phyloP scores from a whole-genome alignment of 2,888 invertebrate genomes.

The Tupiocoris notatus region DNA sequence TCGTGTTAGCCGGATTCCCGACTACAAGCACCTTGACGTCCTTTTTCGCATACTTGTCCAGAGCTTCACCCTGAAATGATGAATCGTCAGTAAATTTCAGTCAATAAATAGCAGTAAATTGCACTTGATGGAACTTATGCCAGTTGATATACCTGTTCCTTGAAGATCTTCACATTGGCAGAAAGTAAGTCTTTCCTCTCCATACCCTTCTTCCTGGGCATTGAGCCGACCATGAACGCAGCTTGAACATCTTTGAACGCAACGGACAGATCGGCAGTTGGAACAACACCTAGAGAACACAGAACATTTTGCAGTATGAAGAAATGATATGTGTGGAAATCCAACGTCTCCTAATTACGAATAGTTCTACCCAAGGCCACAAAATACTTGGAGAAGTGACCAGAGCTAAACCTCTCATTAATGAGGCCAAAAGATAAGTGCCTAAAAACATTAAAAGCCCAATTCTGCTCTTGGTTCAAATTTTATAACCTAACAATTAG shows the following conservation, averaged over 20 bases:
- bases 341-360: no score
- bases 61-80: slow-evolving; percentile 75
- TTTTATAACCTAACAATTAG: no score
- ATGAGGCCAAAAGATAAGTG: no score
- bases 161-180: slow-evolving; percentile 98
- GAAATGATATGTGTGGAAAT: no score
- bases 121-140: no score
- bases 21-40: slow-evolving; percentile 94
- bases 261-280: slow-evolving; percentile 81
- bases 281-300: slow-evolving; percentile 64
- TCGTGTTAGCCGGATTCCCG: slow-evolving; percentile 99
- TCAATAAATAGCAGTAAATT: no score
- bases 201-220: slow-evolving; percentile 98
- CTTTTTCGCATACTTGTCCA: slow-evolving; percentile 87
- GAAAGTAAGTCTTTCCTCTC: slow-evolving; percentile 95
- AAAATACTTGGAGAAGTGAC: no score
- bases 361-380: no score
- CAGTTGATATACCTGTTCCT: slow-evolving; percentile 67
- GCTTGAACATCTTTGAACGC: slow-evolving; percentile 97
- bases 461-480: no score
- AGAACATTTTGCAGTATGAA: slow-evolving; percentile 16
- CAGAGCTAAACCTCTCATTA: no score
- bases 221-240: slow-evolving; percentile 95
- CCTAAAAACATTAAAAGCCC: no score
- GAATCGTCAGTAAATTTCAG: no score